phyloP scores from a whole-genome alignment of 1,140 invertebrate species.

The Papilio helenus region DNA sequence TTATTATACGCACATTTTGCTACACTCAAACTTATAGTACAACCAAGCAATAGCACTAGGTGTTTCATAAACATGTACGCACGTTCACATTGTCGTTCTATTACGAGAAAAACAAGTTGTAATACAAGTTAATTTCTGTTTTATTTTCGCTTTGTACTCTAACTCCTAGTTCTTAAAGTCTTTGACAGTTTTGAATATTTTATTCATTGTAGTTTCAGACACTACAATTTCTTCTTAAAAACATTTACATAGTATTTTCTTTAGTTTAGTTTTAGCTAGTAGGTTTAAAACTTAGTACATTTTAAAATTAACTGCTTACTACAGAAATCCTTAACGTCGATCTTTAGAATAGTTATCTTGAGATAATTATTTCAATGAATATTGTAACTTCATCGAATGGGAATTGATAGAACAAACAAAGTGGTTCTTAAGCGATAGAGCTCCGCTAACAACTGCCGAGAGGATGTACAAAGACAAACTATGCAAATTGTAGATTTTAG shows the following conservation, averaged over 20 bases:
- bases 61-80: not conserved
- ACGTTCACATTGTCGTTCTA: not conserved
- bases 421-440: slow-evolving; percentile 31
- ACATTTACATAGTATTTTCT: not conserved
- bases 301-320: not conserved
- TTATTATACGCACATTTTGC: not conserved
- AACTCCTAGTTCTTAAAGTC: not conserved
- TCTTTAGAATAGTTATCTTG: not conserved
- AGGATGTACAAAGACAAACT: slow-evolving; percentile 35
- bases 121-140: not conserved
- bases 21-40: not conserved
- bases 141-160: not conserved
- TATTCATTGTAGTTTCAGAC: not conserved
- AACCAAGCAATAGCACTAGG: not conserved
- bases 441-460: slow-evolving; percentile 23
- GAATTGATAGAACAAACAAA: slow-evolving; percentile 30
- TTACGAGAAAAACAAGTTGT: not conserved
- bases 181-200: not conserved
- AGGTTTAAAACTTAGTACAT: not conserved
- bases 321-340: not conserved
- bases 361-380: not conserved
- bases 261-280: not conserved
- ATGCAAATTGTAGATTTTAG: slow-evolving; percentile 34
- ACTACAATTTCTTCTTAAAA: not conserved
- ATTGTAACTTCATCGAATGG: slow-evolving; percentile 6